phyloP scores from a whole-genome alignment of 2,113 vertebrate species.

The Mormyrus lacerda region DNA sequence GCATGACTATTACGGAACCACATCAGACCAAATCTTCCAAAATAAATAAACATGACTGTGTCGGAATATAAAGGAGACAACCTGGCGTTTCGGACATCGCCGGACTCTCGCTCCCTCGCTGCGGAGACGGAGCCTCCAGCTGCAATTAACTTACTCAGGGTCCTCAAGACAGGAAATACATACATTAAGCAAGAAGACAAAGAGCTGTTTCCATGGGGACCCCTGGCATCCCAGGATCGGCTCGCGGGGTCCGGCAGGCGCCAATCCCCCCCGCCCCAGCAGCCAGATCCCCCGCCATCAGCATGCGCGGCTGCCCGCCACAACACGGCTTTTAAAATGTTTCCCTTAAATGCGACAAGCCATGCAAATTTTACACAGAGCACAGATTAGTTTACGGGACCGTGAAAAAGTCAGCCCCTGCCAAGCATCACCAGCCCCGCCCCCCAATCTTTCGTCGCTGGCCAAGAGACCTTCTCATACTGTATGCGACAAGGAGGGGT shows the following conservation, averaged over 20 bases:
- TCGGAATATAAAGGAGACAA: constrained; percentile 51
- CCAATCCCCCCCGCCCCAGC: neutral
- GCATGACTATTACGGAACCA: constrained; percentile 41
- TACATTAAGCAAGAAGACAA: constrained; percentile 41
- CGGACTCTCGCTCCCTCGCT: constrained; percentile 44
- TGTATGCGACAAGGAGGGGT: neutral
- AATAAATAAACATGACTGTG: constrained; percentile 49
- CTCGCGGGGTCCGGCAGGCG: neutral
- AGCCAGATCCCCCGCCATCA: neutral
- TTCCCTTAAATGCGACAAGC: constrained; percentile 12
- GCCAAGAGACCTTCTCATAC: neutral
- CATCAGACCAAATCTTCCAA: constrained; percentile 32
- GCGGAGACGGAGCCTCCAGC: constrained; percentile 35
- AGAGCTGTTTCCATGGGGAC: constrained; percentile 39
- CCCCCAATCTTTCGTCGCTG: neutral
- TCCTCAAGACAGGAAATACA: constrained; percentile 48
- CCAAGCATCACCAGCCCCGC: neutral
- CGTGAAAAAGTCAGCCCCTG: neutral
- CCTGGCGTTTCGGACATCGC: constrained; percentile 54
- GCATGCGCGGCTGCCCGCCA: neutral
- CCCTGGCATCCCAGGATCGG: neutral
- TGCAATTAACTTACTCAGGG: constrained; percentile 59
- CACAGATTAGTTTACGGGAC: neutral
- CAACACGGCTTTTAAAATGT: neutral
- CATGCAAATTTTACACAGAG: constrained; percentile 12